Percentiles rank a stretch among this genome's conserved stretches.
phyloP scores from a whole-genome alignment of 2,888 invertebrate species.

The Aphidius colemani region DNA sequence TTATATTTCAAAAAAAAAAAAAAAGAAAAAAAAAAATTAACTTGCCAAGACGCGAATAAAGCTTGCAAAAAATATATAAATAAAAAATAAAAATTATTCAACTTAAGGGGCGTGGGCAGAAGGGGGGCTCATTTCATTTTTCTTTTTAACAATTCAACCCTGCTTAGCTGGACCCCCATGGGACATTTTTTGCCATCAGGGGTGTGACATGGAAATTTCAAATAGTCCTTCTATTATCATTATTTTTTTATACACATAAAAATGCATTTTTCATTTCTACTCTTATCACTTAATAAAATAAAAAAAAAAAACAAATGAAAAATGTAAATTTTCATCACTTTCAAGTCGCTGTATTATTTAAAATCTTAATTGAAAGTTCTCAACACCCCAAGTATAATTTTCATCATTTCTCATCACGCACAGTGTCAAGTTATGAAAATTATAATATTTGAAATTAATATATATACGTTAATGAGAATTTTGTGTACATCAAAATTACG shows the following conservation, averaged over 20 bases:
- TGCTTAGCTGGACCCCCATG: background rate
- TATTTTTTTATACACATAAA: background rate
- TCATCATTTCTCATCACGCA: too few relatives aligned
- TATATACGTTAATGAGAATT: background rate
- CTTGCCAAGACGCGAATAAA: background rate
- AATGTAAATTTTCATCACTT: too few relatives aligned
- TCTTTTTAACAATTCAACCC: too few relatives aligned
- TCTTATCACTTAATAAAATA: too few relatives aligned
- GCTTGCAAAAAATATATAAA: background rate
- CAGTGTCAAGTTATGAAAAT: background rate
- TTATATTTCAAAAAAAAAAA: background rate
- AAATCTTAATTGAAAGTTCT: too few relatives aligned
- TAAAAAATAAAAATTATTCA: too few relatives aligned
- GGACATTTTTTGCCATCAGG: background rate
- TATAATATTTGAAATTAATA: background rate
- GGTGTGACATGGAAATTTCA: background rate
- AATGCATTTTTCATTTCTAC: background rate
- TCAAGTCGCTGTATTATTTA: too few relatives aligned
- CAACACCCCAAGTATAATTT: too few relatives aligned
- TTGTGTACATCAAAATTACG: conserved; percentile 3
- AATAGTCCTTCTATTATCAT: background rate
- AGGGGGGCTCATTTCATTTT: background rate
- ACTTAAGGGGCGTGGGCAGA: background rate
- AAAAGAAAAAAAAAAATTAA: background rate
- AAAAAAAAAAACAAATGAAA: too few relatives aligned